Base-by-base conservation (phyloP, 2,113 vertebrate species). In the Macquaria ambigua region DNA sequence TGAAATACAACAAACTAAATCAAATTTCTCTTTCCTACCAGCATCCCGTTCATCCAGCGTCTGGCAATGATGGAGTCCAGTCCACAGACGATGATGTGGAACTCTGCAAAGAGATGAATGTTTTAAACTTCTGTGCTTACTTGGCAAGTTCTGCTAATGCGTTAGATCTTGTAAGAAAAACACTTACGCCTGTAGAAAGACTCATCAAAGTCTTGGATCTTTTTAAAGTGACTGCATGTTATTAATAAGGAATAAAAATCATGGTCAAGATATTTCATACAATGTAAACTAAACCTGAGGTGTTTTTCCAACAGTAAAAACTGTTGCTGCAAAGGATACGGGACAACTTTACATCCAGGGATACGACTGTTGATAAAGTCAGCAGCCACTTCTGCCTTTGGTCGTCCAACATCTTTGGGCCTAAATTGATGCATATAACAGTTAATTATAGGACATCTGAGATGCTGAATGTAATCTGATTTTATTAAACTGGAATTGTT, bases 21-120 rank as follows among this genome's bases (percentile, higher is more conserved):
- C 23, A 52, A 34, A 39, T 53, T 16, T 21, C 6, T 46, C 1
- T 15, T 39, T 15, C 74, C 11, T 96, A 98, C 97, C 97, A 99
- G 96, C 98, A 98, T 98, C 86, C 97, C 98, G 88, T 98, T 99
- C 94, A 99, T 97, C 97, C 98, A 99, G 89, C 98, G 96, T 95
- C 97, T 96, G 92, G 98, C 97, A 83, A 99, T 96, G 88, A 99
- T 96, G 63, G 98, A 99, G 87, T 99, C 98, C 93, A 99, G 93
- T 23, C 98, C 98, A 93, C 98, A 98, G 10, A 98, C 97, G 77
- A 99, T 97, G 84, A 99, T 98, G 92, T 99, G 98, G 94, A 99
- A 99, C 87, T 99, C 98, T 99, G 85, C 41, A 78, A 67, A 14
- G 21, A 68, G 61, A 81, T 2, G 1, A 59, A 9, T 6, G 0